These are phyloP conservation scores for Cercopithecus mona DNA, from an alignment of 2,113 vertebrate genomes.

Conservation along the genomic window DNA sequence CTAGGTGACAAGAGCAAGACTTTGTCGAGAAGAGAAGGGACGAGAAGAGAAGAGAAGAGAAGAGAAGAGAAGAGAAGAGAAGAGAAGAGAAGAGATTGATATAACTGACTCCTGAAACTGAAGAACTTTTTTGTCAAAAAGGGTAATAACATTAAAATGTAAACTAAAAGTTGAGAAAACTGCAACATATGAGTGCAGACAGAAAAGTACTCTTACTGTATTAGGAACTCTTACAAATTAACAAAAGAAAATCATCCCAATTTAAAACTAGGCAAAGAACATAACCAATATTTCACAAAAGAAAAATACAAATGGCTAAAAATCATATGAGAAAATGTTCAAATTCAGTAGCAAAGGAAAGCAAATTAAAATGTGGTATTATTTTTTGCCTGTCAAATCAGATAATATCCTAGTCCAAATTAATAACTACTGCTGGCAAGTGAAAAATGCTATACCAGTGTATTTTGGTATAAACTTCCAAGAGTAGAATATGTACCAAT, in stretches of 20 bases:
- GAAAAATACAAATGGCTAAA: neutral
- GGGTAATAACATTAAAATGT: neutral
- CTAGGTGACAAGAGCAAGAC: no score
- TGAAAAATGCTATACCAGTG: neutral
- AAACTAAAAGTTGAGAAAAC: neutral
- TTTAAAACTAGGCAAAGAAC: slow-evolving; percentile 14
- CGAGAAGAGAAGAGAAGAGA: neutral
- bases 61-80: neutral
- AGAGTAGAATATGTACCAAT: neutral
- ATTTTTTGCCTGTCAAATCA: neutral
- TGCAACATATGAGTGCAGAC: neutral
- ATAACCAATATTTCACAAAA: neutral
- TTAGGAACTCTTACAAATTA: neutral
- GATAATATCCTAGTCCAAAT: neutral
- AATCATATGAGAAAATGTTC: neutral
- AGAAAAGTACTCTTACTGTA: neutral
- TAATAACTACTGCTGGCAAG: neutral
- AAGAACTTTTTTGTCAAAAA: neutral
- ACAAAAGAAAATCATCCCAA: neutral
- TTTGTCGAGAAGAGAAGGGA: no score
- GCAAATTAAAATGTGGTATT: slow-evolving; percentile 5
- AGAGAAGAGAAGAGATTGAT: neutral
- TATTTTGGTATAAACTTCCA: neutral
- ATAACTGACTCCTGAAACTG: neutral
- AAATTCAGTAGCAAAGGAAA: slow-evolving; percentile 6